These are phyloP conservation scores for Recurvirostra avosetta DNA, from an alignment of 2,113 vertebrate genomes.

Conservation along the genomic window DNA sequence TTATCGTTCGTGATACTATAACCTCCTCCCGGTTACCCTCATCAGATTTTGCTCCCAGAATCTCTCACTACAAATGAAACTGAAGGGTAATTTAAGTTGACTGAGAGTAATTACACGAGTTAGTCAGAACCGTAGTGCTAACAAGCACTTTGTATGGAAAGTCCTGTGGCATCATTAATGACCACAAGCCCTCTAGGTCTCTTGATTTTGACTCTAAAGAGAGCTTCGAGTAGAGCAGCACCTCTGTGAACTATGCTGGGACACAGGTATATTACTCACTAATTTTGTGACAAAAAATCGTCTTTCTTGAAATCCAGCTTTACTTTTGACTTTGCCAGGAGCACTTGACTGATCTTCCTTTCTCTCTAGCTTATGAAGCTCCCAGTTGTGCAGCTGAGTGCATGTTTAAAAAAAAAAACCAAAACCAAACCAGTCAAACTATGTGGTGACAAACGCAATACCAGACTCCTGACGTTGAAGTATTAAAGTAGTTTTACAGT, in stretches of 20 bases:
- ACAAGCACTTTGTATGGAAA: background rate
- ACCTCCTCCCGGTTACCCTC: background rate
- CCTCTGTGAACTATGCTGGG: background rate
- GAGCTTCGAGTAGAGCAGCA: background rate
- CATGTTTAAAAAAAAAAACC: background rate
- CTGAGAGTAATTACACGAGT: background rate
- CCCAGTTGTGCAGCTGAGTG: background rate
- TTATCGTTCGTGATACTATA: background rate
- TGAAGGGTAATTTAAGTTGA: background rate
- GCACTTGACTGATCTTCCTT: background rate
- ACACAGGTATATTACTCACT: background rate
- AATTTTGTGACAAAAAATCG: background rate
- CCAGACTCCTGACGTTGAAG: background rate
- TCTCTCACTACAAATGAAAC: background rate
- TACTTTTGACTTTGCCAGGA: background rate
- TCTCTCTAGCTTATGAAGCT: background rate
- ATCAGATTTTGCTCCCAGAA: background rate
- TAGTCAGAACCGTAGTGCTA: background rate
- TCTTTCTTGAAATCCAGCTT: background rate
- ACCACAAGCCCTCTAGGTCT: background rate
- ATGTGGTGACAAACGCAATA: background rate
- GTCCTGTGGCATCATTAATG: background rate
- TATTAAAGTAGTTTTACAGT: background rate
- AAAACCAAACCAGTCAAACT: background rate
- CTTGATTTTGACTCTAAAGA: background rate